phyloP scores from a whole-genome alignment of 2,113 vertebrate species.

The Saccopteryx bilineata region DNA sequence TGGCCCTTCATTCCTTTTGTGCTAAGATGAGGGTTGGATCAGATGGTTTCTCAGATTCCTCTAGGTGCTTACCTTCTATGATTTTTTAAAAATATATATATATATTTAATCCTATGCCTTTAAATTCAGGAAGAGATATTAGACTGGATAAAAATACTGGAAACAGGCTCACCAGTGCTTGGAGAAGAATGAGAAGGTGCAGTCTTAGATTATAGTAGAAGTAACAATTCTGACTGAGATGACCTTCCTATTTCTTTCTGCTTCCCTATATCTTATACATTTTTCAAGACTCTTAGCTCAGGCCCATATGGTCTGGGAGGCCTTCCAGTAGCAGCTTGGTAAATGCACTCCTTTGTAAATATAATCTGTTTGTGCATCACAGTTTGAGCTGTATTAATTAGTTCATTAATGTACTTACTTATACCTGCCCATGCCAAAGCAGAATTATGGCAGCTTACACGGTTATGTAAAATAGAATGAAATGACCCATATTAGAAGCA shows the following conservation, averaged over 20 bases:
- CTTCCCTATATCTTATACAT: background rate
- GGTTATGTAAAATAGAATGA: background rate
- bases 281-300: constrained; percentile 20
- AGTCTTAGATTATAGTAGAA: background rate
- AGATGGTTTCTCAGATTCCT: background rate
- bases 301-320: constrained; percentile 22
- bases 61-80: background rate
- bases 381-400: constrained; percentile 19
- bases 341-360: constrained; percentile 49
- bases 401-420: constrained; percentile 51
- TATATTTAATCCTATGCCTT: background rate
- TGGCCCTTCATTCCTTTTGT: background rate
- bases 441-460: background rate
- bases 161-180: background rate
- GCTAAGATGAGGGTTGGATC: background rate
- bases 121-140: background rate
- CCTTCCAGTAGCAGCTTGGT: background rate
- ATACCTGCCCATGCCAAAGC: constrained; percentile 3
- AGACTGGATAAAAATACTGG: background rate
- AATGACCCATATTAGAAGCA: background rate
- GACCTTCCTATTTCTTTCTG: background rate
- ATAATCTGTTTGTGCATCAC: background rate
- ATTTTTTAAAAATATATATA: background rate
- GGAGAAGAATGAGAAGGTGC: background rate
- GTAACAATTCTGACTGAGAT: background rate